Conservation (phyloP, 1,140 invertebrate species). For the Aphis craccivora region DNA sequence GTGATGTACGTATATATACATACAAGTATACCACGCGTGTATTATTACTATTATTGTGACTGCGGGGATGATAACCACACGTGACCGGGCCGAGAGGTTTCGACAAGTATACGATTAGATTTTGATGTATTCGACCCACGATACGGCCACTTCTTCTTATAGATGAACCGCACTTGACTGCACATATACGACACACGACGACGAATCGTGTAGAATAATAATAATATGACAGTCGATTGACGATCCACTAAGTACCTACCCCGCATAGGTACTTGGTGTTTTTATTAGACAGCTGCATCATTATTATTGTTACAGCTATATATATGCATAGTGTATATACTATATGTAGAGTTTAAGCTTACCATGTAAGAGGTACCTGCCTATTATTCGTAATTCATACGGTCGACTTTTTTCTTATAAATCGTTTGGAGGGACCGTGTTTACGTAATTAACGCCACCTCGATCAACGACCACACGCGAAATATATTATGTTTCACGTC, state of each 20-base stretch:
- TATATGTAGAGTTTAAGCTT: not conserved
- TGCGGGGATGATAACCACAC: conserved; percentile 46
- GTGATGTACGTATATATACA: not conserved
- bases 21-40: not conserved
- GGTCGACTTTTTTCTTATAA: not conserved
- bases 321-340: not conserved
- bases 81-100: not conserved
- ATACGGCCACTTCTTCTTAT: not conserved
- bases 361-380: not conserved
- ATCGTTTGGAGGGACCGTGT: not conserved
- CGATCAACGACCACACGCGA: conserved; percentile 28
- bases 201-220: not conserved
- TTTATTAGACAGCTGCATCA: conserved; percentile 15
- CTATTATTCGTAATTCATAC: conserved; percentile 8
- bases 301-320: not conserved
- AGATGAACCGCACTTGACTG: conserved; percentile 1
- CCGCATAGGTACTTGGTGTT: not conserved
- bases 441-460: conserved; percentile 30
- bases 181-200: not conserved
- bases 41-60: not conserved
- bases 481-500: not conserved
- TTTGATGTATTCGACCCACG: not conserved
- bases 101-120: conserved; percentile 26
- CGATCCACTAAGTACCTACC: not conserved
- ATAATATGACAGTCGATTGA: conserved; percentile 16